phyloP scores from a whole-genome alignment of 2,113 vertebrate species.

The Spermophilus dauricus region DNA sequence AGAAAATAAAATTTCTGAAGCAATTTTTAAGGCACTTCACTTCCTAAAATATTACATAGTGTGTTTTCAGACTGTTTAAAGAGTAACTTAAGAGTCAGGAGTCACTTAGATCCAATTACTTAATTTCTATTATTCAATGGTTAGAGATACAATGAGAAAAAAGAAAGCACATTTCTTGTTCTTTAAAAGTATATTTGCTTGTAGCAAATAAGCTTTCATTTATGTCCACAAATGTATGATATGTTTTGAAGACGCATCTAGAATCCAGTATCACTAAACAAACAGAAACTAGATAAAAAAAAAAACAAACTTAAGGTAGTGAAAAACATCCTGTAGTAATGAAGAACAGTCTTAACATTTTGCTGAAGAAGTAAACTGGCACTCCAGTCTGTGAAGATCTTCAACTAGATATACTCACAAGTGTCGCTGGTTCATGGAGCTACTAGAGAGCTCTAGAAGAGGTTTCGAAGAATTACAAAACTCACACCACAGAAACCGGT shows the following conservation, averaged over 20 bases:
- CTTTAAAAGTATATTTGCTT: constrained; percentile 33
- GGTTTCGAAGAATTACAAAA: constrained; percentile 38
- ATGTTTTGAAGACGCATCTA: not conserved
- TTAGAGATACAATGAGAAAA: constrained; percentile 4
- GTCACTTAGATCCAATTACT: constrained; percentile 35
- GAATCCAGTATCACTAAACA: constrained; percentile 25
- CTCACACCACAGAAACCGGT: constrained; percentile 40
- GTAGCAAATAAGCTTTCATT: not conserved
- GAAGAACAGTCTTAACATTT: not conserved
- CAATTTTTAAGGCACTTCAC: not conserved
- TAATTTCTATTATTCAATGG: constrained; percentile 18
- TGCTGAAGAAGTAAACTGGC: not conserved
- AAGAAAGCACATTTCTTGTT: not conserved
- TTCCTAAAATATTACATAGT: not conserved
- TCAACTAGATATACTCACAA: not conserved
- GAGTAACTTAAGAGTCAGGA: not conserved
- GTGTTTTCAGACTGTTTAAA: constrained; percentile 12
- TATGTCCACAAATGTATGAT: not conserved
- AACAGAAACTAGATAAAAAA: constrained; percentile 20
- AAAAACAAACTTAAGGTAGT: not conserved
- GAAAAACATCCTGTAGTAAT: constrained; percentile 35
- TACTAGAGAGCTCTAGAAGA: not conserved
- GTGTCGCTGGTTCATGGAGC: not conserved
- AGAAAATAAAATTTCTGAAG: constrained; percentile 37
- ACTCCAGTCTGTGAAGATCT: not conserved